These are phyloP conservation scores for Columba guinea DNA, from an alignment of 2,797 vertebrate species.

Conservation along the genomic window DNA sequence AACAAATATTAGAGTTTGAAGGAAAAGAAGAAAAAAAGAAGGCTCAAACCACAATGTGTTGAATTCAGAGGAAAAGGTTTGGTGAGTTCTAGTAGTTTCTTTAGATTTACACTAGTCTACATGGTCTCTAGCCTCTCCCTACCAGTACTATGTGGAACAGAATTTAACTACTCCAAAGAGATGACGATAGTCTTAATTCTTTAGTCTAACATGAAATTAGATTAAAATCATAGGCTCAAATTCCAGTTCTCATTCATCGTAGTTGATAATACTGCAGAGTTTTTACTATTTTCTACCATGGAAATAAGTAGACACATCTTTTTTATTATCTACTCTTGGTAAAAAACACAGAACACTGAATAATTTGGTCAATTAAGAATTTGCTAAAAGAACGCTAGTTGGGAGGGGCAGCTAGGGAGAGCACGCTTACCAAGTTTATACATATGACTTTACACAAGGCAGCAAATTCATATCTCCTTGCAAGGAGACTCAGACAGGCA, in stretches of 20 bases:
- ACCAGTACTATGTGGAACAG: neutral
- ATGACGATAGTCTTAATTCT: neutral
- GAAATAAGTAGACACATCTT: neutral
- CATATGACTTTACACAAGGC: neutral
- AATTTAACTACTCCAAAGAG: neutral
- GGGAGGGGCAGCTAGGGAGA: neutral
- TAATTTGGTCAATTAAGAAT: neutral
- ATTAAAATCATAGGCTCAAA: neutral
- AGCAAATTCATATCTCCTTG: neutral
- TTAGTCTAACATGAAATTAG: neutral
- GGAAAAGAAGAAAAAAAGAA: neutral
- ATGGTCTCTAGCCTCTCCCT: neutral
- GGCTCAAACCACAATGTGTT: neutral
- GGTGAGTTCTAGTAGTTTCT: neutral
- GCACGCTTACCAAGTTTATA: neutral
- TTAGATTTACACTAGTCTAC: neutral
- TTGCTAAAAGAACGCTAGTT: neutral
- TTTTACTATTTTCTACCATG: neutral
- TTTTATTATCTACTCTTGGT: neutral
- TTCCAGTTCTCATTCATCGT: neutral
- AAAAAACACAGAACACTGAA: neutral
- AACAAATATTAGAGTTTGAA: neutral
- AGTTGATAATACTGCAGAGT: neutral
- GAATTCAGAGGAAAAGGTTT: neutral
- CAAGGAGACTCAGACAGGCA: neutral